Conservation (phyloP, 2,888 invertebrate genomes). For the Clitarchus hookeri region DNA sequence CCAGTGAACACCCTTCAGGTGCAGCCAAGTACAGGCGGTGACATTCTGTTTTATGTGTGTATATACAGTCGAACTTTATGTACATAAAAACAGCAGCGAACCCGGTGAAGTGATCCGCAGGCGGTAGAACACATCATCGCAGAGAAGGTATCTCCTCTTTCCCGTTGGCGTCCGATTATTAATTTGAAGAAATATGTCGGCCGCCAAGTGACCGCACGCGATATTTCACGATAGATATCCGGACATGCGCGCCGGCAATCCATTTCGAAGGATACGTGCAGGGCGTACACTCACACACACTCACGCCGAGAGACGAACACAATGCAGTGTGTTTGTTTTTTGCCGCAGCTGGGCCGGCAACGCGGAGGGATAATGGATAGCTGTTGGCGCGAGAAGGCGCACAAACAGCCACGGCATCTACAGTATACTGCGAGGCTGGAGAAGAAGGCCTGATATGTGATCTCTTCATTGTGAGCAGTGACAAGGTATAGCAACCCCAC, state of each 20-base stretch:
- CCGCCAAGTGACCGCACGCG: background rate
- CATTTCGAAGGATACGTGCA: background rate
- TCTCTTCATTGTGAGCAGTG: background rate
- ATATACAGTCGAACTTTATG: too few species aligned
- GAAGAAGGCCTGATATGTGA: background rate
- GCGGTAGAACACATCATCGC: background rate
- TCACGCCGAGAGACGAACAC: too few species aligned
- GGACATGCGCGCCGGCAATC: background rate
- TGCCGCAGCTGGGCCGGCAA: background rate
- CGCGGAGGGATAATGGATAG: background rate
- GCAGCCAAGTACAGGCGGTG: too few species aligned
- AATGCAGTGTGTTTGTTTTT: background rate
- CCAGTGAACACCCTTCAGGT: too few species aligned
- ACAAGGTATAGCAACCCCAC: background rate
- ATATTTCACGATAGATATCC: background rate
- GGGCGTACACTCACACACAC: background rate
- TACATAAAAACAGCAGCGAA: background rate
- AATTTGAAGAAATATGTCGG: background rate
- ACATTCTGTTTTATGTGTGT: too few species aligned
- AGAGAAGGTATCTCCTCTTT: background rate
- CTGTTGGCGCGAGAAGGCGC: background rate
- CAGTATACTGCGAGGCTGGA: background rate
- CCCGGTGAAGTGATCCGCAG: background rate
- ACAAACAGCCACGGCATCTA: too few species aligned
- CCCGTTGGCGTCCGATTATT: background rate